Evolutionary conservation across 2,888 invertebrate genomes (phyloP), one percentile per base, ranked within the genome.

Genomic region (Palloptera scutellata): DNA sequence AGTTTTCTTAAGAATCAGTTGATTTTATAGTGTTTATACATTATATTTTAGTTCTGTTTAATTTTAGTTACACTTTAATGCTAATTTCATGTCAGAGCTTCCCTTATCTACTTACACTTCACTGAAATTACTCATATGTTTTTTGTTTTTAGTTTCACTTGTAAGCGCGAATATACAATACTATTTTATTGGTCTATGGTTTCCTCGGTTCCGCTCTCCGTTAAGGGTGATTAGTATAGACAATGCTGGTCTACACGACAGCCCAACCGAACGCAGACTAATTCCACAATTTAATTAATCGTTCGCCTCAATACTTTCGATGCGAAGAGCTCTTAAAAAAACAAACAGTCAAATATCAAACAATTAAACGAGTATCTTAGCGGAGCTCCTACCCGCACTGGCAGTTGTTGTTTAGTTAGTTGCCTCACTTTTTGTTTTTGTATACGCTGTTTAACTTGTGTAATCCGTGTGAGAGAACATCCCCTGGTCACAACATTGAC

Each of bases 201-300:
- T 30, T 30, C 30, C 6, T 30, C 6, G 6, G 30, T 48, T 48
- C 48, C 48, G 48, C 48, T 48, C 48, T 30, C 6, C 30, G 30
- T 30, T 30, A 30, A 30, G 30, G 30, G 30, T 30, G 6, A 30
- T 30, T 30, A 30, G 30, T 30, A 30, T 30, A 30, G 30, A 30
- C 13, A 48, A 48, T n/a, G 19, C 52, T 62, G 70, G 60, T 65
- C 72, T 73, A 66, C 13, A 64, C 72, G 72, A 70, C 73, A 80
- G 77, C 73, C 77, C 75, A 73, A 72, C 72, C 76, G 74, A 80
- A 73, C 75, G 74, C 76, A 76, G 78, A 81, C 81, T 81, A 77
- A 71, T 61, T 62, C 48, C 10, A 67, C 68, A 64, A 62, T 67
- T 41, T 57, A 55, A 66, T 66, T 63, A 65, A 62, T 63, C 67